Evolutionary conservation across 2,797 vertebrate genomes (phyloP), one percentile per base, ranked within the genome.

Genomic region (Australoheros facetus): DNA sequence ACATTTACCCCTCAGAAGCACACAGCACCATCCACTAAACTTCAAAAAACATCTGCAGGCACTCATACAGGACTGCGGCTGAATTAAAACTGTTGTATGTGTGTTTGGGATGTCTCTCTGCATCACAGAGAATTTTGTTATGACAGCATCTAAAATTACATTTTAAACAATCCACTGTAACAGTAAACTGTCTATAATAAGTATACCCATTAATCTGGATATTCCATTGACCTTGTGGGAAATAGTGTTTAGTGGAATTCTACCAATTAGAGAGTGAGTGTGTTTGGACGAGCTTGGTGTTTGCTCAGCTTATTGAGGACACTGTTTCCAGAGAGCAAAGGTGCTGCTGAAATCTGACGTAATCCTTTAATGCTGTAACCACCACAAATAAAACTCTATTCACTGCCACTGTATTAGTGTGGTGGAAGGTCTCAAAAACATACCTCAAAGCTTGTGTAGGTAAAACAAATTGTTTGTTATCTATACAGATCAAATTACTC

Each of bases 1-100:
- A 57, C 69, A 71, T 30, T 58, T 17, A 78, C 19, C 60, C 8
- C 70, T 32, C n/a, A 1, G 60, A 5, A 57, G 7, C 48, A 42
- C 9, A 30, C 34, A 66, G 39, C 8, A 56, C 74, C 73, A 56
- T 48, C 30, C 56, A 71, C 56, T 16, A 30, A 78, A 78, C 73
- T 77, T 66, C 30, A 71, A 73, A 60, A 58, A 78, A 75, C 75
- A 81, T 79, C 71, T 85, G 78, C 62, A 73, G 53, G 48, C 73
- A 74, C 75, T 81, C 9, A n/a, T 23, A 69, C 34, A 14, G 32
- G 56, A 56, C 37, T 77, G 32, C 42, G 58, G 32, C 14, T 79
- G 10, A 80, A 82, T 78, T 60, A 30, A 2, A 21, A 76, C 55
- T 0, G 9, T 16, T 30, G 19, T 48, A 14, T 12, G n/a, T 45